Evolutionary conservation across 2,888 invertebrate genomes (phyloP).

Genomic region (Nemoura dubitans): DNA sequence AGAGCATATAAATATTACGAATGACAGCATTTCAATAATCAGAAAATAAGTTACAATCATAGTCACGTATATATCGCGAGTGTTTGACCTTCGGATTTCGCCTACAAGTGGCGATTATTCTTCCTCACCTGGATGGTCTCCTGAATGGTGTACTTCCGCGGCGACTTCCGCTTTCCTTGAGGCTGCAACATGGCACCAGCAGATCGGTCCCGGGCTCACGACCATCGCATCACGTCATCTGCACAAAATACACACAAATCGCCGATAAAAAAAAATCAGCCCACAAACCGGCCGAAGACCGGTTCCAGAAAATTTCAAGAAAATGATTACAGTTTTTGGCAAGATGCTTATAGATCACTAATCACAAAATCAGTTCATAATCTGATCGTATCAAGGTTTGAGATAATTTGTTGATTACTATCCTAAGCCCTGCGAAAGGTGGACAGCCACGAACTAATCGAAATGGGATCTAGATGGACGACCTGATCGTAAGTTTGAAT

Average conservation of each 20-base stretch:
- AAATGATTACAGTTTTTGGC: not conserved
- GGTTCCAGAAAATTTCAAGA: not conserved
- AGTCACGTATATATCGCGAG: not conserved
- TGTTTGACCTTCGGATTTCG: too few species aligned
- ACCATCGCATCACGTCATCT: not conserved
- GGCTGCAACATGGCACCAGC: constrained; percentile 26
- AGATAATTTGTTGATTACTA: not conserved
- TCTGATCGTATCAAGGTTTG: not conserved
- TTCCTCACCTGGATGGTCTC: constrained; percentile 57
- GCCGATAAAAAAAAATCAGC: too few species aligned
- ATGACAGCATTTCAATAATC: not conserved
- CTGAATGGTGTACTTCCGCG: constrained; percentile 56
- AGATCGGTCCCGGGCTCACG: not conserved
- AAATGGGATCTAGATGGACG: not conserved
- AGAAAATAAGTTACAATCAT: not conserved
- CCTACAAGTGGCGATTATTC: not conserved
- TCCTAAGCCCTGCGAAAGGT: not conserved
- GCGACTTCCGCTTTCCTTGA: constrained; percentile 35
- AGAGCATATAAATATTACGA: not conserved
- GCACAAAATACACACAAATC: not conserved
- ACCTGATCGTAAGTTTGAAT: not conserved
- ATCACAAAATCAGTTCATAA: not conserved
- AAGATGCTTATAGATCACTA: not conserved
- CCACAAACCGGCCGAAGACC: too few species aligned
- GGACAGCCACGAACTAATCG: not conserved